Conservation (phyloP, 1,140 invertebrate species). For the Brachionus calyciflorus region DNA sequence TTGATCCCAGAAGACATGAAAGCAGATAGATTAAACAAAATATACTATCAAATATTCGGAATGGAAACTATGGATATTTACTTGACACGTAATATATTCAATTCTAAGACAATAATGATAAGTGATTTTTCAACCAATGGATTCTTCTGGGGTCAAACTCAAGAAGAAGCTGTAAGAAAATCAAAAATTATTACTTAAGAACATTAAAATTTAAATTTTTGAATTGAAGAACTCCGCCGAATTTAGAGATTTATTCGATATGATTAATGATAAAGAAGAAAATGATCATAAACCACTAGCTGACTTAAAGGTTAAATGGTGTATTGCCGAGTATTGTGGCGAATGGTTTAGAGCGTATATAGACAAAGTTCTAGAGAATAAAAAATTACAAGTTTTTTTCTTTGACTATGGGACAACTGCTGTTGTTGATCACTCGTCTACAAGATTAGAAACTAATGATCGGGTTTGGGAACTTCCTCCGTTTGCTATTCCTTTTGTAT, state of each 20-base stretch:
- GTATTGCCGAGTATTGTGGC: slow-evolving; percentile 6
- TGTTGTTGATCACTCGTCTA: not conserved
- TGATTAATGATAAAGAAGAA: not conserved
- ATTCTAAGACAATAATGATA: slow-evolving; percentile 6
- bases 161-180: not conserved
- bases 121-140: slow-evolving; percentile 20
- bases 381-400: slow-evolving; percentile 23
- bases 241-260: slow-evolving; percentile 7
- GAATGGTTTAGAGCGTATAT: slow-evolving; percentile 42
- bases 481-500: slow-evolving; percentile 1
- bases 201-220: not conserved
- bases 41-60: slow-evolving; percentile 13
- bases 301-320: slow-evolving; percentile 23
- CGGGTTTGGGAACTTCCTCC: slow-evolving; percentile 15
- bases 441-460: slow-evolving; percentile 10
- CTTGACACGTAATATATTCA: not conserved
- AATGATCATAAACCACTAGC: not conserved
- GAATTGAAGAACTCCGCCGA: not conserved
- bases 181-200: not conserved
- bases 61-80: slow-evolving; percentile 39
- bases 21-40: not conserved
- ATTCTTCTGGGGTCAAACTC: slow-evolving; percentile 13
- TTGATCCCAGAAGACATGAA: slow-evolving; percentile 28
- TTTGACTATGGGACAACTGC: slow-evolving; percentile 29
- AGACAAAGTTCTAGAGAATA: not conserved